These are phyloP conservation scores for Pollimyrus isidori DNA, from an alignment of 2,113 vertebrate genomes.

Conservation along the genomic window DNA sequence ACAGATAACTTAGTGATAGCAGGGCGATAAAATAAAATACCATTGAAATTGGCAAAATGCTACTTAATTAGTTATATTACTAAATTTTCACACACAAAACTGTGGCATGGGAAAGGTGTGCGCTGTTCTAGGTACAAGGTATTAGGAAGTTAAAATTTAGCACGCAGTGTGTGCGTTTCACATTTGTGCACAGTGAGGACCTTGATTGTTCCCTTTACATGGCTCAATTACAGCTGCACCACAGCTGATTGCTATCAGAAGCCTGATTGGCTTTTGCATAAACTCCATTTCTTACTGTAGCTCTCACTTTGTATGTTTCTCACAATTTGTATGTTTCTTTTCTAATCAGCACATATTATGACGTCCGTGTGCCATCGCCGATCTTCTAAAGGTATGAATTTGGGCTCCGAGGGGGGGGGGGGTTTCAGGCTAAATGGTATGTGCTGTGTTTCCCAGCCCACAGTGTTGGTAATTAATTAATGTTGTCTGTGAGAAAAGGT, in stretches of 20 bases:
- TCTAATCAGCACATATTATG: not conserved
- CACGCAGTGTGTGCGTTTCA: not conserved
- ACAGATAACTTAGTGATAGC: not conserved
- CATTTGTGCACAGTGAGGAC: not conserved
- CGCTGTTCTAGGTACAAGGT: not conserved
- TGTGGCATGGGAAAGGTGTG: not conserved
- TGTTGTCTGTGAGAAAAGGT: not conserved
- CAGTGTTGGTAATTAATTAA: not conserved
- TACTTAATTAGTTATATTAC: not conserved
- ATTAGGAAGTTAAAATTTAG: not conserved
- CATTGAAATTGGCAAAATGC: not conserved
- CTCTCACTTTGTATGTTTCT: not conserved
- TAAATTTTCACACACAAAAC: not conserved
- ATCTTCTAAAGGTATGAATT: not conserved
- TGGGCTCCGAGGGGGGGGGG: not conserved
- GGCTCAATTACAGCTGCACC: not conserved
- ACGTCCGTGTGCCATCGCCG: not conserved
- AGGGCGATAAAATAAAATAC: not conserved
- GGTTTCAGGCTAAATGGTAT: not conserved
- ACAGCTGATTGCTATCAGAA: not conserved
- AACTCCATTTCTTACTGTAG: not conserved
- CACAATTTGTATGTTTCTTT: not conserved
- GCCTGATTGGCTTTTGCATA: not conserved
- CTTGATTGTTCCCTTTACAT: not conserved
- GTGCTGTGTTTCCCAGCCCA: not conserved